Conservation (phyloP, 2,797 vertebrate species). For the Loriculus beryllinus region DNA sequence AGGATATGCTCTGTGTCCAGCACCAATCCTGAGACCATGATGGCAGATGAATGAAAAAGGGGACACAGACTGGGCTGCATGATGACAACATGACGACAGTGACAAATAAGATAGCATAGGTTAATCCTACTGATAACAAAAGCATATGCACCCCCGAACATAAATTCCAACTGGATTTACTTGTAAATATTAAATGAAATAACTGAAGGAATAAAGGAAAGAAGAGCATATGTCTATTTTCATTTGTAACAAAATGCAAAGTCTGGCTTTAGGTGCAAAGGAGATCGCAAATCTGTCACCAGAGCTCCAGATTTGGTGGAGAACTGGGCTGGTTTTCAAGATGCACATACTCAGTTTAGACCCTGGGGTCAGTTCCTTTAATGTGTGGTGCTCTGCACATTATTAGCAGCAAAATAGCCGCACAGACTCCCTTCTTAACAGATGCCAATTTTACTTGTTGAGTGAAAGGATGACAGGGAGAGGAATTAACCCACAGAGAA, state of each 20-base stretch:
- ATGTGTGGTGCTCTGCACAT: accelerated
- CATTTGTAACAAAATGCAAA: background rate
- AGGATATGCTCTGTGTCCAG: background rate
- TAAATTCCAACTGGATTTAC: background rate
- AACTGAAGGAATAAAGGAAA: background rate
- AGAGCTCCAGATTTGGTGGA: background rate
- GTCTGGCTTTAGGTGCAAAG: background rate
- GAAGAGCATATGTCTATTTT: background rate
- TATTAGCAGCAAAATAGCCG: background rate
- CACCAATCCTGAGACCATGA: background rate
- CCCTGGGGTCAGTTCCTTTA: background rate
- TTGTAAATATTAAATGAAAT: background rate
- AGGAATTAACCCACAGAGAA: background rate
- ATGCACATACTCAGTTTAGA: background rate
- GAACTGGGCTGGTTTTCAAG: background rate
- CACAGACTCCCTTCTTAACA: background rate
- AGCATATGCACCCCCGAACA: background rate
- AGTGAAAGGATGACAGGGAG: background rate
- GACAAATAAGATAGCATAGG: background rate
- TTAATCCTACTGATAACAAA: background rate
- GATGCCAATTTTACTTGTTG: background rate
- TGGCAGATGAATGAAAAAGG: background rate
- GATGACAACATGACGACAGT: background rate
- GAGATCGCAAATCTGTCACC: background rate
- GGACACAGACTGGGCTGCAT: background rate